A percentile compares a stretch with the other conserved stretches of the same genome.
Conservation (phyloP, 2,888 invertebrate genomes). For the Thalpophila matura region DNA sequence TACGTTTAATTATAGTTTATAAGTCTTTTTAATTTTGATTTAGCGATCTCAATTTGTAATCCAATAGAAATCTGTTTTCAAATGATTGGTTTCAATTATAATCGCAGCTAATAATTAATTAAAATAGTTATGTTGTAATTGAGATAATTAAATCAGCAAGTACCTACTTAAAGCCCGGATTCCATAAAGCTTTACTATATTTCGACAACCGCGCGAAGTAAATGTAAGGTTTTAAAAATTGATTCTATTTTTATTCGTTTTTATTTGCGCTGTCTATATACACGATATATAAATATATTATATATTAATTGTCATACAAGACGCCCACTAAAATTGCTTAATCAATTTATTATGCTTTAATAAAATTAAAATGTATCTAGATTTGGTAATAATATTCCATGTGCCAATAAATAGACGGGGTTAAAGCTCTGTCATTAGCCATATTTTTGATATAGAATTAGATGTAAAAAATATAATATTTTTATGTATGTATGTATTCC, state of each 20-base stretch:
- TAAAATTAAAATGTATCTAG: slow-evolving; percentile 63
- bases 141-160: slow-evolving; percentile 60
- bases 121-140: slow-evolving; percentile 37
- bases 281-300: slow-evolving; percentile 87
- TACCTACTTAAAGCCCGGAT: slow-evolving; percentile 53
- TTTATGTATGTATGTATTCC: slow-evolving; percentile 84
- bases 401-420: slow-evolving; percentile 84
- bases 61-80: slow-evolving; percentile 22
- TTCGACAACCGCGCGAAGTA: slow-evolving; percentile 86
- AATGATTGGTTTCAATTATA: slow-evolving; percentile 11
- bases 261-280: slow-evolving; percentile 77
- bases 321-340: slow-evolving; percentile 71
- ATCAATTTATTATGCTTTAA: slow-evolving; percentile 76
- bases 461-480: slow-evolving; percentile 81
- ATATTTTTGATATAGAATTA: slow-evolving; percentile 86
- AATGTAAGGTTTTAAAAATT: slow-evolving; percentile 73
- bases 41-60: slow-evolving; percentile 56
- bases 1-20: slow-evolving; percentile 54
- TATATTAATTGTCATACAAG: slow-evolving; percentile 86
- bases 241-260: slow-evolving; percentile 43
- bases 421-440: slow-evolving; percentile 83
- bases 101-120: slow-evolving; percentile 17
- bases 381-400: slow-evolving; percentile 79
- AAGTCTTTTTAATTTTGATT: slow-evolving; percentile 59
- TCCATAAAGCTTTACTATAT: slow-evolving; percentile 79